Percentiles rank a stretch among this genome's conserved stretches.
phyloP scores from a whole-genome alignment of 2,888 invertebrate species.

The Ectemnius continuus region DNA sequence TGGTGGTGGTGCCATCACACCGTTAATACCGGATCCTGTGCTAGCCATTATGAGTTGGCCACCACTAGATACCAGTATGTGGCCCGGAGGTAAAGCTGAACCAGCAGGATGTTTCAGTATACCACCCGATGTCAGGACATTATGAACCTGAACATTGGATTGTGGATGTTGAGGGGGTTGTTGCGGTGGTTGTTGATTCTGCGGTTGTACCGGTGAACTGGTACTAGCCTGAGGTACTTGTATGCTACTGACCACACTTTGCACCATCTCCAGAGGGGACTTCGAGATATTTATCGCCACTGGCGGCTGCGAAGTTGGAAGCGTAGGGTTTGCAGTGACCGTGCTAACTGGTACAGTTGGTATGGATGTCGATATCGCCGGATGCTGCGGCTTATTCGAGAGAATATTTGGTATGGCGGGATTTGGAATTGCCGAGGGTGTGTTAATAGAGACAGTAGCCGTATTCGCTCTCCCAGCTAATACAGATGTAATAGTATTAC shows the following conservation, averaged over 20 bases:
- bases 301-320: conserved; percentile 66
- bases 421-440: conserved; percentile 79
- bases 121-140: conserved; percentile 72
- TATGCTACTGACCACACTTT: conserved; percentile 86
- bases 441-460: conserved; percentile 87
- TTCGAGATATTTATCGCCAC: conserved; percentile 78
- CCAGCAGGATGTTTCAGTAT: conserved; percentile 79
- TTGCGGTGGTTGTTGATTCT: conserved; percentile 49
- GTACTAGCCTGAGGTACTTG: conserved; percentile 80
- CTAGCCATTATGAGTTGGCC: conserved; percentile 86
- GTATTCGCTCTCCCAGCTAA: conserved; percentile 87
- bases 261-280: conserved; percentile 88
- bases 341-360: conserved; percentile 75
- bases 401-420: conserved; percentile 74
- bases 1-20: conserved; percentile 83
- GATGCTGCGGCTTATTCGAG: conserved; percentile 76
- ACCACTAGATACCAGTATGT: conserved; percentile 87
- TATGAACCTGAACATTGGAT: conserved; percentile 71
- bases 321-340: conserved; percentile 51
- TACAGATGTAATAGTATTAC: conserved; percentile 90
- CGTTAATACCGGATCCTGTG: conserved; percentile 78
- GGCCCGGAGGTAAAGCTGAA: conserved; percentile 81
- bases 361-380: conserved; percentile 72
- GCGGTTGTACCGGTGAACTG: conserved; percentile 64
- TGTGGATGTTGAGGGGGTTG: conserved; percentile 68